phyloP scores from a whole-genome alignment of 2,888 invertebrate species.

The Halocaridina rubra region DNA sequence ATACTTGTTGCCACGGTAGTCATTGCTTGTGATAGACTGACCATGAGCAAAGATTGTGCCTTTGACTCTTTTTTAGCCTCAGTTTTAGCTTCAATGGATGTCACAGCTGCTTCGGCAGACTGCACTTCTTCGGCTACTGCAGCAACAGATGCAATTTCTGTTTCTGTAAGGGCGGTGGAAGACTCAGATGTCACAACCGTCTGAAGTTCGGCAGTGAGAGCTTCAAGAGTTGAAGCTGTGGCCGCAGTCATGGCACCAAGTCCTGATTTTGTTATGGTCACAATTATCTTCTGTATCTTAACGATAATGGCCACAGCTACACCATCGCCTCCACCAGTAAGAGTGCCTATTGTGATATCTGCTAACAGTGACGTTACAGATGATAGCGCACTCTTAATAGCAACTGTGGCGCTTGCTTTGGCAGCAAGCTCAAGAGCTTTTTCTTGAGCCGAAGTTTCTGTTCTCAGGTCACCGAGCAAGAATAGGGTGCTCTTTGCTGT shows the following conservation, averaged over 20 bases:
- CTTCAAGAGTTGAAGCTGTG: background rate
- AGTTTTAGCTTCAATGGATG: background rate
- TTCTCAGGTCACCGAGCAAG: background rate
- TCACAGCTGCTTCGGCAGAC: background rate
- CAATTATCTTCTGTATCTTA: background rate
- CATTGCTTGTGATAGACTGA: background rate
- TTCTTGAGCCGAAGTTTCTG: background rate
- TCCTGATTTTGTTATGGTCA: background rate
- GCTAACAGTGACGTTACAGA: background rate
- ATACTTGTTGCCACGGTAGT: background rate
- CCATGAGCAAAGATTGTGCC: background rate
- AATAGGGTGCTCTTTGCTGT: background rate
- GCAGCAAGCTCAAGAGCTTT: background rate
- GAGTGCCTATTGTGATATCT: background rate
- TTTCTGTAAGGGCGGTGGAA: background rate
- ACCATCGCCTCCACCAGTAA: background rate
- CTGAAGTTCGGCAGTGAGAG: background rate
- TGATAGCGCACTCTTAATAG: background rate
- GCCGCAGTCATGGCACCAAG: background rate
- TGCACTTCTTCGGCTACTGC: background rate
- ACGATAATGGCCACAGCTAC: background rate
- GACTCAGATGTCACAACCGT: background rate
- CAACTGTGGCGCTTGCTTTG: background rate
- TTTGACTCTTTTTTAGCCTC: background rate
- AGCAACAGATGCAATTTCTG: background rate